These are phyloP conservation scores for Dugesia japonica DNA, from an alignment of 2,888 invertebrate species.

Conservation along the genomic window DNA sequence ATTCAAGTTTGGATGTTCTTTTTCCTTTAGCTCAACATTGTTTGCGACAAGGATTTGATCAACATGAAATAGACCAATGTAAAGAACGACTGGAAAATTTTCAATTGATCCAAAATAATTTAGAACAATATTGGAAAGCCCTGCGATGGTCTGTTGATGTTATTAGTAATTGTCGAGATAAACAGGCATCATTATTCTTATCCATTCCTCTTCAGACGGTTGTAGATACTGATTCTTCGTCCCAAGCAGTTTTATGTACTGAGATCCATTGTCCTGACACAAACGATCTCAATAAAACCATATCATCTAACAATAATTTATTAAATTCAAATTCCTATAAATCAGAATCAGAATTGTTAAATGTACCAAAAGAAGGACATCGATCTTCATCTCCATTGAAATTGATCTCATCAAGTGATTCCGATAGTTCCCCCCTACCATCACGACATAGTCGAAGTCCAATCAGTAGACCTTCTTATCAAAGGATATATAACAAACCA, in stretches of 20 bases:
- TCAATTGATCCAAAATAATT: background rate
- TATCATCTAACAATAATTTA: background rate
- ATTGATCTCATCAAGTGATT: background rate
- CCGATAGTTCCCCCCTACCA: background rate
- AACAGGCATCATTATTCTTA: background rate
- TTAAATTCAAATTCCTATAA: background rate
- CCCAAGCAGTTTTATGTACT: background rate
- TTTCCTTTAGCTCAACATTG: slow-evolving; percentile 28
- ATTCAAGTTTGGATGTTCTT: slow-evolving; percentile 20
- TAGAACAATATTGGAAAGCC: slow-evolving; percentile 8
- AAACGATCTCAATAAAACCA: background rate
- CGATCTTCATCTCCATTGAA: background rate
- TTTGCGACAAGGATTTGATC: slow-evolving; percentile 12
- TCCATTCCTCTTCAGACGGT: background rate
- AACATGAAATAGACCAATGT: slow-evolving; percentile 12
- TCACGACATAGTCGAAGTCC: background rate
- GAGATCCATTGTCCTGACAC: background rate
- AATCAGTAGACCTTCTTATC: background rate
- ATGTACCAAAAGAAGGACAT: background rate
- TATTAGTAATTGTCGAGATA: slow-evolving; percentile 21
- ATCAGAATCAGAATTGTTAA: background rate
- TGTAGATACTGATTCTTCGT: background rate
- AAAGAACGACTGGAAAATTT: slow-evolving; percentile 17
- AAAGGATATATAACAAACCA: background rate
- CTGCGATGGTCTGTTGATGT: slow-evolving; percentile 22